Evolutionary conservation across 2,888 invertebrate genomes (phyloP), one percentile per base, ranked within the genome.

Genomic region (Gryllus longicercus): DNA sequence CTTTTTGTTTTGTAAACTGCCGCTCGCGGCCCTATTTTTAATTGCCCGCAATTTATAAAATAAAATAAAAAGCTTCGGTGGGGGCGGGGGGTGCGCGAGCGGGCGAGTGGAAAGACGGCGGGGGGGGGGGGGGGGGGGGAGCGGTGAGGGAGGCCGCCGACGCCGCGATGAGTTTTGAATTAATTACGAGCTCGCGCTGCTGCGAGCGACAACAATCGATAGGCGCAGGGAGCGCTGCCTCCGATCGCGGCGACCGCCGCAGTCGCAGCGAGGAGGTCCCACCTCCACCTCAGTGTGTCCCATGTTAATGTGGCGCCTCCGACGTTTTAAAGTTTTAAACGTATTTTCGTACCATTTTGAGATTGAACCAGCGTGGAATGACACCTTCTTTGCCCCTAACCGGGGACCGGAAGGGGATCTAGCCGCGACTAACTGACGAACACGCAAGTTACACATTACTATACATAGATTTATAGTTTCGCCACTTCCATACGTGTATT

Each of bases 41-140:
- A 82, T 82, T 82, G 79, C 82, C 80, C 77, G 78, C 82, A 80
- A 82, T 82, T 82, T 82, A 82, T 82, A 80, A 81, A 79, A 63
- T 63, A 63, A 63, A 63, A 63, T 63, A 63, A 63, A 63, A 63
- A 63, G 63, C 63, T 38, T 38, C 38, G 5, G n/a, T n/a, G n/a
- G n/a, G n/a, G 38, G 5, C 8, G 8, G 4, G 74, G 76, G 76
- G 16, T 38, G 76, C 38, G 38, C 38, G 38, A 8, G 38, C 38
- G 38, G 38, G 38, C 38, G 38, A 38, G 38, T 38, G 38, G 38
- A 38, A 38, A 38, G 38, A 38, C 38, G 38, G 76, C 76, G 38
- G 23, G 76, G 76, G 76, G 12, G 21, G 38, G n/a, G n/a, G n/a
- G n/a, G 50, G 77, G 50, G 12, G 50, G 77, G 49, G 77, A 25